Conservation (phyloP, 2,113 vertebrate species). For the Burhinus bistriatus region DNA sequence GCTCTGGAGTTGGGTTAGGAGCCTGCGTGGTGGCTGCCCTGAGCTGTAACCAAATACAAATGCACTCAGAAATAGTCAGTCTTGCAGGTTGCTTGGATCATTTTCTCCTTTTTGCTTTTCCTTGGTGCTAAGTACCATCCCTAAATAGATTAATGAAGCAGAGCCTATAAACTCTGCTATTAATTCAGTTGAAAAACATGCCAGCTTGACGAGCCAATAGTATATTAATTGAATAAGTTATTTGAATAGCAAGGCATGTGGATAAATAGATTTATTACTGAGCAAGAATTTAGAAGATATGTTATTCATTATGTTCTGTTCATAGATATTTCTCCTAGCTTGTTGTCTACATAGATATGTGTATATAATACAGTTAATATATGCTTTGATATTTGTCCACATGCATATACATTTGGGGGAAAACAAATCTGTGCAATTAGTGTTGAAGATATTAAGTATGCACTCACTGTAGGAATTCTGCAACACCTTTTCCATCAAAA, state of each 20-base stretch:
- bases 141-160: slow-evolving; percentile 1
- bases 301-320: not conserved
- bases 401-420: not conserved
- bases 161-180: not conserved
- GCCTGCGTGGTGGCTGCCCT: not conserved
- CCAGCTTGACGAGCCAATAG: not conserved
- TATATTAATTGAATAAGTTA: not conserved
- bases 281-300: not conserved
- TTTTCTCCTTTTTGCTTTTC: not conserved
- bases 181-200: not conserved
- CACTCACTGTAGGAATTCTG: not conserved
- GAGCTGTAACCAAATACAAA: not conserved
- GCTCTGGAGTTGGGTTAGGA: not conserved
- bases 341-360: not conserved
- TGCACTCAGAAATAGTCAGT: not conserved
- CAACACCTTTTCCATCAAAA: not conserved
- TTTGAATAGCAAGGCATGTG: not conserved
- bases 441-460: not conserved
- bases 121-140: not conserved
- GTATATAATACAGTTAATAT: not conserved
- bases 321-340: not conserved
- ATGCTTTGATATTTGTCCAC: not conserved
- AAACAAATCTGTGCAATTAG: not conserved
- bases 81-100: not conserved
- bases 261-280: not conserved